phyloP scores from a whole-genome alignment of 2,113 vertebrate species.

The Benthochromis sp. region DNA sequence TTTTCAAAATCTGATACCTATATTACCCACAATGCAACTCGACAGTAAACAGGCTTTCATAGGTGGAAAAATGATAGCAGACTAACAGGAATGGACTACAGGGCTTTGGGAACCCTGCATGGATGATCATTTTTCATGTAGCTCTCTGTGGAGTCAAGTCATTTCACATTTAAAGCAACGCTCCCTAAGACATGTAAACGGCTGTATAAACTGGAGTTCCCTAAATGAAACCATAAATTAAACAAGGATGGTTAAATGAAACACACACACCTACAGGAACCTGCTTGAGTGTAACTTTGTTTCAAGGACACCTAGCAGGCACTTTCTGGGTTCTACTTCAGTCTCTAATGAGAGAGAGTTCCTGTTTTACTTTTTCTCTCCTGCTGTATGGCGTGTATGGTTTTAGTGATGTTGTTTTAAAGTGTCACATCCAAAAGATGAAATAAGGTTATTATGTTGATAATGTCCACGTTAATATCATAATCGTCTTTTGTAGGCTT shows the following conservation, averaged over 20 bases:
- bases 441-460: not conserved
- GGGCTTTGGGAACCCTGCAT: not conserved
- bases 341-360: not conserved
- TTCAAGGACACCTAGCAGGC: not conserved
- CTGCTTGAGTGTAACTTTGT: not conserved
- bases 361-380: not conserved
- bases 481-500: not conserved
- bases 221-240: not conserved
- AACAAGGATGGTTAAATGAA: not conserved
- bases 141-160: not conserved
- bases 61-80: not conserved
- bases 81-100: not conserved
- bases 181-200: not conserved
- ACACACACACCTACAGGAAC: accelerated
- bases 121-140: not conserved
- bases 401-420: not conserved
- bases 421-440: not conserved
- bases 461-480: accelerated
- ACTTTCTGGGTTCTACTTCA: not conserved
- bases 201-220: not conserved
- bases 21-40: not conserved
- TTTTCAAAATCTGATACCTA: not conserved
- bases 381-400: not conserved
- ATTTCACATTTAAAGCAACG: not conserved
- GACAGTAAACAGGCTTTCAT: not conserved